Evolutionary conservation across 2,888 invertebrate species (phyloP), one percentile per base, ranked within the genome.

Genomic region (Andrena flavipes): DNA sequence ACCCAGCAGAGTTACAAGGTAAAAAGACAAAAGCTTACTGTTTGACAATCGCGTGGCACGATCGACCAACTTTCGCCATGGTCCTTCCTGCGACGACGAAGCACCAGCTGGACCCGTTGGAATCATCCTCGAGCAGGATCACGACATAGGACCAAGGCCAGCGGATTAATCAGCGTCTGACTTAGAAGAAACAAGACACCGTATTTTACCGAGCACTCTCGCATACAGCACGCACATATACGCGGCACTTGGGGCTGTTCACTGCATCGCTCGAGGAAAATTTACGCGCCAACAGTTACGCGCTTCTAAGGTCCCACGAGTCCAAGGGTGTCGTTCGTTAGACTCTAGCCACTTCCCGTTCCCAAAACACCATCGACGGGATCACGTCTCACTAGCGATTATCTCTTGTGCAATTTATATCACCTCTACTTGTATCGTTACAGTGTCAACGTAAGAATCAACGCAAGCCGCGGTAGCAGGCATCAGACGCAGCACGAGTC

Each of bases 21-120:
- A 26, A 3, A 62, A 42, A 69, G 51, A 29, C 54, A 51, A 16
- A 10, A 51, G 8, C 85, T 82, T 87, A 85, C 88, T 56, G 78
- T 74, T 76, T 62, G 42, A 51, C 62, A 60, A 68, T 29, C 48
- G 62, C 23, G 73, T 49, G 33, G 73, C 23, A 23, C 13, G 7
- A 48, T 65, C 60, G 76, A 56, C 42, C 62, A 68, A 60, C 8
- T 64, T 69, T 73, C 74, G 59, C 62, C 83, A 78, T 82, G 86
- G 30, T 78, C 13, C 30, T 71, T 59, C 65, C 0, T 16, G 42
- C 76, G 75, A 51, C 5, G 71, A 20, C 48, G 51, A 56, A 49
- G 30, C 26, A 72, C 23, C 62, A 68, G 29, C n/a, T 23, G 59
- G 35, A 13, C 29, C 4, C 13, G 6, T 29, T 20, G 60, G 26